Evolutionary conservation across 2,113 vertebrate genomes (phyloP), one percentile per base, ranked within the genome.

Genomic region (Festucalex cinctus): DNA sequence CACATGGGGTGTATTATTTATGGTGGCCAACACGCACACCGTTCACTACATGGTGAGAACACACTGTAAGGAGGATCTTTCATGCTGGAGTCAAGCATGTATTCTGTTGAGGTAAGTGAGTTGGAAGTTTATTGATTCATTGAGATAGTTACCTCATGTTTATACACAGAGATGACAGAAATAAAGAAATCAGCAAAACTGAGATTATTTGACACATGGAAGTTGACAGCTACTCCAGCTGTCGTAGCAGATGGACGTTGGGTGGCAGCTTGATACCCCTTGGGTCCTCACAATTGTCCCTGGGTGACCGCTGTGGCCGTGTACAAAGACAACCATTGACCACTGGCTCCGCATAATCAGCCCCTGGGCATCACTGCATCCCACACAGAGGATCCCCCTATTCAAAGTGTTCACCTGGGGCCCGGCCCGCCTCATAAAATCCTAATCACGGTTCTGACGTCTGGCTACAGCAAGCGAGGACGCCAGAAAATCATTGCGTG

Each of bases 191-290:
- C 70, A 73, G 62, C 14, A 44, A 54, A 36, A 57, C 58, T 81
- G 64, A 77, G 69, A 66, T 75, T 68, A 73, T 80, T 70, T 70
- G 67, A 68, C 3, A 44, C 28, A 6, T 67, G 70, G 69, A 76
- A 71, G 37, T 63, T 64, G 24, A 37, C 61, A 63, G 39, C 62
- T 71, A 26, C 72, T 63, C 80, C 85, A 92, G 91, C 90, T 93
- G 92, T 82, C 72, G 20, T 79, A 80, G 83, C 93, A 95, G 90
- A 93, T 92, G 94, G 88, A 86, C 70, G 79, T 61, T 69, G 16
- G 68, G 81, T 66, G 66, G 12, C 70, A 66, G 63, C 65, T 70
- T 35, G 20, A 79, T 79, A 79, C 71, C 73, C 71, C 80, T 77
- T 79, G 86, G 83, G n/a, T 66, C 64, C 46, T 71, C 76, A 80